Evolutionary conservation across 2,113 vertebrate species (phyloP).

Genomic region (Burhinus bistriatus): DNA sequence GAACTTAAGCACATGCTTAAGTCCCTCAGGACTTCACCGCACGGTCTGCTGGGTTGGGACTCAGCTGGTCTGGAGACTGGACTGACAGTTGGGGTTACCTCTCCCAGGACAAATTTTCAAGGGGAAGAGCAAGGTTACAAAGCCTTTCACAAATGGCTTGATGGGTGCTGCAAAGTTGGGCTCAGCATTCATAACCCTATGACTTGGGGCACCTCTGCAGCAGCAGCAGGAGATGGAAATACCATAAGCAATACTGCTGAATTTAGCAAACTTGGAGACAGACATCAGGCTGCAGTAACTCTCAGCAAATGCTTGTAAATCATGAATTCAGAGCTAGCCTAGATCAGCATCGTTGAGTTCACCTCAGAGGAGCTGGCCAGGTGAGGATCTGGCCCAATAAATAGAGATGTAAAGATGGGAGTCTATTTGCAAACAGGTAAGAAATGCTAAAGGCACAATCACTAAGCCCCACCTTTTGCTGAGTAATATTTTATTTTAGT

Average conservation of each 20-base stretch:
- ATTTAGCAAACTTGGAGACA: neutral
- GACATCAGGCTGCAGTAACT: neutral
- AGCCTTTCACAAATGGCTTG: neutral
- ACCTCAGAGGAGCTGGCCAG: neutral
- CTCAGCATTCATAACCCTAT: neutral
- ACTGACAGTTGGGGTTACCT: neutral
- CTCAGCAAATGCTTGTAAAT: neutral
- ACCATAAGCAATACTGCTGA: neutral
- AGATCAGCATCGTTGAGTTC: neutral
- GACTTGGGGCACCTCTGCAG: neutral
- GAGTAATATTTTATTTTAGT: neutral
- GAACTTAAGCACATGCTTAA: slow-evolving; percentile 61
- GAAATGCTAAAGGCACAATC: neutral
- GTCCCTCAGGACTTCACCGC: slow-evolving; percentile 32
- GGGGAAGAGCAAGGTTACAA: neutral
- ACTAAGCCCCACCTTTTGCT: neutral
- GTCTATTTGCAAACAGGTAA: neutral
- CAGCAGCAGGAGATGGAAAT: neutral
- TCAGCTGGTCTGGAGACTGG: neutral
- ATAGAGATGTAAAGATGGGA: neutral
- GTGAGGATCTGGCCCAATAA: neutral
- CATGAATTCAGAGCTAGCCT: neutral
- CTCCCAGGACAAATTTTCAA: neutral
- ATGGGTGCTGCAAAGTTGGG: neutral
- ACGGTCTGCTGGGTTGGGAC: neutral